These are phyloP conservation scores for Echeneis naucrates DNA, from an alignment of 2,797 vertebrate genomes.

Conservation along the genomic window DNA sequence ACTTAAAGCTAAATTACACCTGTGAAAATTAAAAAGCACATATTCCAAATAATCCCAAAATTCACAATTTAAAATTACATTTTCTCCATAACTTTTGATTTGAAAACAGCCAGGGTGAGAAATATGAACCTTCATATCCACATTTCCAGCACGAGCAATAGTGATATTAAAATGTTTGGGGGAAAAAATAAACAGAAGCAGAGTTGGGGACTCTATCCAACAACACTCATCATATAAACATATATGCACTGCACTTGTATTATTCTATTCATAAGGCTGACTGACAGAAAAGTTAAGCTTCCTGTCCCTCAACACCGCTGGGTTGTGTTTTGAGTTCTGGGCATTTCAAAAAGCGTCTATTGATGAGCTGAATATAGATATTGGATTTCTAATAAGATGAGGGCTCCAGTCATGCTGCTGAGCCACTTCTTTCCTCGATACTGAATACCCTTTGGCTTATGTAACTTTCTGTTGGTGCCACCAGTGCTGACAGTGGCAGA, in stretches of 20 bases:
- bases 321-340: slow-evolving; percentile 21
- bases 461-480: slow-evolving; percentile 70
- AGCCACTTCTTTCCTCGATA: slow-evolving; percentile 63
- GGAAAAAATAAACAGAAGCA: slow-evolving; percentile 1
- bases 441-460: slow-evolving; percentile 66
- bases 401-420: slow-evolving; percentile 59
- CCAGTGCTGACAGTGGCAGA: slow-evolving; percentile 77
- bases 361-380: slow-evolving; percentile 58
- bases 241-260: background rate
- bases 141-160: slow-evolving; percentile 31
- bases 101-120: slow-evolving; percentile 25
- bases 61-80: background rate
- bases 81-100: slow-evolving; percentile 12
- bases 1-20: slow-evolving; percentile 2
- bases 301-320: slow-evolving; percentile 3
- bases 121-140: background rate
- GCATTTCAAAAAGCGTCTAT: slow-evolving; percentile 32
- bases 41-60: slow-evolving; percentile 16
- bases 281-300: slow-evolving; percentile 35
- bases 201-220: slow-evolving; percentile 2
- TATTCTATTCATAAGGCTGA: slow-evolving; percentile 33
- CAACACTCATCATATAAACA: slow-evolving; percentile 19
- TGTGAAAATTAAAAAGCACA: background rate
- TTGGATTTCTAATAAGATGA: slow-evolving; percentile 57
- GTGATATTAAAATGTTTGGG: slow-evolving; percentile 41